Evolutionary conservation across 2,888 invertebrate genomes (phyloP), one percentile per base, ranked within the genome.

Genomic region (Perizoma flavofasciatum): DNA sequence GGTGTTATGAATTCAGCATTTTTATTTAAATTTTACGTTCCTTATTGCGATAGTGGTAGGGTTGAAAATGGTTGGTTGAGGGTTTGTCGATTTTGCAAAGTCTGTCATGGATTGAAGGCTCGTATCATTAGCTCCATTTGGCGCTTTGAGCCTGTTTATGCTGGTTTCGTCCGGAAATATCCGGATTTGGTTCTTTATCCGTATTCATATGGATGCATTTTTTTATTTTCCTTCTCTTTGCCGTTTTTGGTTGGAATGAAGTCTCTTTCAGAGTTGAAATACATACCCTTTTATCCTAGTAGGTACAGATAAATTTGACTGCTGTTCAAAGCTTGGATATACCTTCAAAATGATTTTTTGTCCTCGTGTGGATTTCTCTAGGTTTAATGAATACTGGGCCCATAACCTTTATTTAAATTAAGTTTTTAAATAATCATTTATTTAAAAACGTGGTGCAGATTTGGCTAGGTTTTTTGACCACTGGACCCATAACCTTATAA

Each of bases 71-170:
- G 51, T 9, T 37, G 8, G 43, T 9, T 40, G 50, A 50, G 41
- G 22, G 7, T n/a, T 33, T 22, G 34, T 55, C 34, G 37, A 45
- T 59, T 35, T 49, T 43, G 45, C 51, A 48, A 66, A 70, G 65
- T 61, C 53, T 53, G 63, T 51, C 63, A 59, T 61, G 66, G 69
- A 66, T 63, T 71, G 55, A 67, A 70, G 63, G 64, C 60, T 67
- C 68, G 68, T 63, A 67, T 81, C 83, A 84, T 85, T 83, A 84
- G 81, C 82, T 82, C 75, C 75, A 43, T 61, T 54, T 43, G 49
- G 71, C 67, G 71, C 74, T 80, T 79, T 76, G 75, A 74, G 75
- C 75, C 69, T 72, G 74, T 73, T 79, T 75, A 72, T 71, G 65
- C 79, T 66, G 77, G 74, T 80, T 77, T 74, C 72, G 78, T 73